phyloP scores from a whole-genome alignment of 2,797 vertebrate genomes.

The Myotis pilosus region DNA sequence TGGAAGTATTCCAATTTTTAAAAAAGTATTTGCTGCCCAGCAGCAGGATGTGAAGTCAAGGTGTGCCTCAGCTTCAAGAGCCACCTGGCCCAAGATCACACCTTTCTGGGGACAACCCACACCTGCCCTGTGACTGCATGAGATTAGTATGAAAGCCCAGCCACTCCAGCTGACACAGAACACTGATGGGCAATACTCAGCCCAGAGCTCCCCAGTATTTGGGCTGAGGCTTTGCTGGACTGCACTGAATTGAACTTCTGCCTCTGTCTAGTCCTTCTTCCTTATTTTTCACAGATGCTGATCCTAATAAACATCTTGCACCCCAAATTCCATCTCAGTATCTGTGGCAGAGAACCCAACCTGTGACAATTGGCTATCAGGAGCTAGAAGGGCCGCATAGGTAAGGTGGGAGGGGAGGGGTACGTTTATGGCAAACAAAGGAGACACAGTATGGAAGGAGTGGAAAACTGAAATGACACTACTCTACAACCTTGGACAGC shows the following conservation, averaged over 20 bases:
- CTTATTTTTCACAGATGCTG: not conserved
- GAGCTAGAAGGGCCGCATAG: not conserved
- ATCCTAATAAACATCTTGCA: not conserved
- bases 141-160: not conserved
- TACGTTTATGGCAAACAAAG: not conserved
- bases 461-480: not conserved
- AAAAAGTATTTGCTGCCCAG: not conserved
- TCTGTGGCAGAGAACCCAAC: not conserved
- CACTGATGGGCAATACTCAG: too few species aligned
- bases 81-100: not conserved
- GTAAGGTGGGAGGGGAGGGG: too few species aligned
- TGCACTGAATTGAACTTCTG: not conserved
- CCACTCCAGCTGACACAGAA: not conserved
- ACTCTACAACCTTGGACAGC: not conserved
- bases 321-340: not conserved
- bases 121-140: not conserved
- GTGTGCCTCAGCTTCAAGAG: not conserved
- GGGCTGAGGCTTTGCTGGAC: not conserved
- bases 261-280: not conserved
- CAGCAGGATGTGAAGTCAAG: not conserved
- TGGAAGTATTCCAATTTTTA: not conserved
- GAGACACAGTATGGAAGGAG: not conserved
- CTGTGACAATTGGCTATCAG: not conserved
- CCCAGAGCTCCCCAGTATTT: not conserved
- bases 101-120: not conserved